Percentiles rank a stretch among this genome's conserved stretches.
Conservation (phyloP, 2,797 vertebrate species). For the Mormyrops attenuatus region DNA sequence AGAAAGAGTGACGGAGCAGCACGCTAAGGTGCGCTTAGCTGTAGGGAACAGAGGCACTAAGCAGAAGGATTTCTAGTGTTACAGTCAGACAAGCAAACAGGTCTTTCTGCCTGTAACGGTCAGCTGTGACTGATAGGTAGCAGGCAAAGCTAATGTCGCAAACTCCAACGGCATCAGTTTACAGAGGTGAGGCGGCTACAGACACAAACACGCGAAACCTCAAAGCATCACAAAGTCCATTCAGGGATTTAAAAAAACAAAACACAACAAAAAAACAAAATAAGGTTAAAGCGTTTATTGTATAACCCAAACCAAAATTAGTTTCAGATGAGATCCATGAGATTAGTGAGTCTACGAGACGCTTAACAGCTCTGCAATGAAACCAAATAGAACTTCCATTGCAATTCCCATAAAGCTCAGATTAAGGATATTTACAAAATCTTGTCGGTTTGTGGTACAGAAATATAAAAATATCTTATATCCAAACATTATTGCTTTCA, state of each 20-base stretch:
- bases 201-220: not conserved
- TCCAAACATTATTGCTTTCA: constrained; percentile 70
- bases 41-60: not conserved
- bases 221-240: not conserved
- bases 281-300: constrained; percentile 83
- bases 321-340: constrained; percentile 72
- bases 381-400: constrained; percentile 47
- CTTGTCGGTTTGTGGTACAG: constrained; percentile 57
- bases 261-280: constrained; percentile 52
- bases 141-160: not conserved
- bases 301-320: constrained; percentile 67
- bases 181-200: not conserved
- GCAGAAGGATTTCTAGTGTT: not conserved
- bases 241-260: not conserved
- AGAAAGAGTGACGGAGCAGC: not conserved
- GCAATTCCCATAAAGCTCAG: constrained; percentile 58
- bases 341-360: constrained; percentile 62
- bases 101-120: not conserved
- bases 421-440: constrained; percentile 70
- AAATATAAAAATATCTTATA: constrained; percentile 78
- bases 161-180: not conserved
- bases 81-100: not conserved
- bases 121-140: not conserved
- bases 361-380: constrained; percentile 57
- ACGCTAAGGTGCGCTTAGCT: not conserved